These are phyloP conservation scores for Sceloporus undulatus DNA, from an alignment of 2,113 vertebrate species.

Conservation along the genomic window DNA sequence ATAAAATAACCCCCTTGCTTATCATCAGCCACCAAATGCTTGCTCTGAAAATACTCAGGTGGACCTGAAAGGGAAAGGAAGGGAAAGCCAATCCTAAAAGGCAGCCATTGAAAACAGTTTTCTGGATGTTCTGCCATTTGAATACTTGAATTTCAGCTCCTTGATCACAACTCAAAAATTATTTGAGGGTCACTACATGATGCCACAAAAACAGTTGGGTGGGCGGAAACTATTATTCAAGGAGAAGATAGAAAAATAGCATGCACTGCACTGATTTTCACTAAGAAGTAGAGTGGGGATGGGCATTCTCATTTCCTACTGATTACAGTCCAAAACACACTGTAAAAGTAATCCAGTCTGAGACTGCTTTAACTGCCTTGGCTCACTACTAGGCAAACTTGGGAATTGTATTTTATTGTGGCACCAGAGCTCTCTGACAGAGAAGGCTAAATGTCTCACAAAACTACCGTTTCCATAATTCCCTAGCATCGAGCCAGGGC, in stretches of 20 bases:
- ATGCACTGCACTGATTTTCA: neutral
- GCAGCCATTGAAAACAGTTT: neutral
- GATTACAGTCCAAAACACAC: neutral
- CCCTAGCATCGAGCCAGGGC: no score
- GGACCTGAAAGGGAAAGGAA: constrained; percentile 15
- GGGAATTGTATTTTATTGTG: no score
- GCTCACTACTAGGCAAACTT: no score
- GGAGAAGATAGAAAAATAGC: neutral
- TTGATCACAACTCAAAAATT: neutral
- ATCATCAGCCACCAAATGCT: constrained; percentile 27
- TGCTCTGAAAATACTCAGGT: constrained; percentile 13
- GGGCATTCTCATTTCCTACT: neutral
- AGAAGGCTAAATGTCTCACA: no score
- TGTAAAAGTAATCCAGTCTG: no score
- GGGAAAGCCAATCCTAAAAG: neutral
- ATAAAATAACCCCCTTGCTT: constrained; percentile 14
- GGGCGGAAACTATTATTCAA: neutral
- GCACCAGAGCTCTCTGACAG: no score
- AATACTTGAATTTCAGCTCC: neutral
- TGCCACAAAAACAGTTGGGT: neutral
- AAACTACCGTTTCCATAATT: no score
- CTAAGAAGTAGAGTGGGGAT: no score
- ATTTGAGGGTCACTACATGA: neutral
- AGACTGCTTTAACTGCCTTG: no score
- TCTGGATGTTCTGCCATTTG: neutral